Conservation (phyloP, 2,888 invertebrate species). For the Chymomyza caudatula region DNA sequence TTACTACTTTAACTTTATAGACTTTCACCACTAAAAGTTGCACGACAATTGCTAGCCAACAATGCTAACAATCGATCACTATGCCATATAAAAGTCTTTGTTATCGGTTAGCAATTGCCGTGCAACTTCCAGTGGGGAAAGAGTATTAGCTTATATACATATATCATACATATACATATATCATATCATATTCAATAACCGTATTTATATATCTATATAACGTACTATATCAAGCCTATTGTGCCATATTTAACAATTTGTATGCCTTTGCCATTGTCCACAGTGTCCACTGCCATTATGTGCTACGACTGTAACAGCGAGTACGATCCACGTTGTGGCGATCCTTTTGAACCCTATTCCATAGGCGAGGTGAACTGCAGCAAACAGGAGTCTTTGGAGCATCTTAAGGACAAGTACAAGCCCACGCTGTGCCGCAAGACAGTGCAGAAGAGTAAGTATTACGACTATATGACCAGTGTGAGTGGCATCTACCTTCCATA, state of each 20-base stretch:
- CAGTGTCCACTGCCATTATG: slow-evolving; percentile 82
- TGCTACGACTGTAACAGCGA: slow-evolving; percentile 96
- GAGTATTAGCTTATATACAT: too few species aligned
- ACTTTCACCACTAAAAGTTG: too few species aligned
- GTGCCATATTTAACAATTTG: background rate
- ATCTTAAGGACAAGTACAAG: slow-evolving; percentile 79
- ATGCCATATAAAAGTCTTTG: too few species aligned
- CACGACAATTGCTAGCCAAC: too few species aligned
- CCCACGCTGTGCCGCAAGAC: slow-evolving; percentile 89
- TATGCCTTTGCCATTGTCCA: background rate
- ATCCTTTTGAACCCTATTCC: slow-evolving; percentile 91
- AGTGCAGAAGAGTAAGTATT: slow-evolving; percentile 84
- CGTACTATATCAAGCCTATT: too few species aligned
- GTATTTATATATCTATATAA: too few species aligned
- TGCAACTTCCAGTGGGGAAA: too few species aligned
- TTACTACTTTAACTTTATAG: too few species aligned
- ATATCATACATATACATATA: too few species aligned
- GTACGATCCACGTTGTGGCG: slow-evolving; percentile 92
- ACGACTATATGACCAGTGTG: background rate
- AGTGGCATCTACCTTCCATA: background rate
- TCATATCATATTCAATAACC: too few species aligned
- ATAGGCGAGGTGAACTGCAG: slow-evolving; percentile 92
- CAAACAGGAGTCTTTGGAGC: slow-evolving; percentile 84
- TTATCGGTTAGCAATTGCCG: too few species aligned
- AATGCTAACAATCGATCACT: too few species aligned